Evolutionary conservation across 2,888 invertebrate genomes (phyloP).

Genomic region (Pristionchus exspectatus): DNA sequence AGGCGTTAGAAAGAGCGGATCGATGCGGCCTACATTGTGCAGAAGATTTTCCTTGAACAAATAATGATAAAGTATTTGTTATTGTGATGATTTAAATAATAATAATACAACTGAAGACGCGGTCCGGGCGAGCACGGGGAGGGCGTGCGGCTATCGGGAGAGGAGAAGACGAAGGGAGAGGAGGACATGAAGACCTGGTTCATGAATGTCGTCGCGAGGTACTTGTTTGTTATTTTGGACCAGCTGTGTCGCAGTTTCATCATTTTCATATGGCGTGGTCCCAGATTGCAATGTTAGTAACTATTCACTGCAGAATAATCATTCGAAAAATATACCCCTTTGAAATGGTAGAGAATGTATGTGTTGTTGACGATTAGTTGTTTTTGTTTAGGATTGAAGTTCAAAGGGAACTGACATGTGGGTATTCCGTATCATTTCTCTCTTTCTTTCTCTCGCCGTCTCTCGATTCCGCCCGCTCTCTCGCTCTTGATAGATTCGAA

Average conservation of each 20-base stretch:
- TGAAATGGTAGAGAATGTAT: too few relatives aligned
- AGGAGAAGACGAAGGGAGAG: conserved; percentile 64
- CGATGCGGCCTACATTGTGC: not conserved
- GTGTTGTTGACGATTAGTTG: too few relatives aligned
- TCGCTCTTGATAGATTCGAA: conserved; percentile 21
- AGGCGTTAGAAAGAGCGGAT: not conserved
- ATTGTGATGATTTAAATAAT: not conserved
- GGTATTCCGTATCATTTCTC: not conserved
- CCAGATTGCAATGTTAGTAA: not conserved
- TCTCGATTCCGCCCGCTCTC: conserved; percentile 31
- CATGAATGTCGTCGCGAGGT: conserved; percentile 76
- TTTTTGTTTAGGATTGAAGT: too few relatives aligned
- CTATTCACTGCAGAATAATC: too few relatives aligned
- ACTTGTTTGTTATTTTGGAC: not conserved
- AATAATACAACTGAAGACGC: not conserved
- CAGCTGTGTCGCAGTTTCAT: not conserved
- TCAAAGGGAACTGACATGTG: not conserved
- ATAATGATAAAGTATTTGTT: too few relatives aligned
- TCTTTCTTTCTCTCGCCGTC: not conserved
- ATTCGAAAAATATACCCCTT: too few relatives aligned
- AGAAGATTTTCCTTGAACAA: too few relatives aligned
- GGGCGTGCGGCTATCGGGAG: conserved; percentile 65
- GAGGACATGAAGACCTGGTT: conserved; percentile 76
- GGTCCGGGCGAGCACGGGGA: conserved; percentile 72
- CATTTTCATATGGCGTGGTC: not conserved